phyloP scores from a whole-genome alignment of 2,888 invertebrate species.

The Lypha dubia region DNA sequence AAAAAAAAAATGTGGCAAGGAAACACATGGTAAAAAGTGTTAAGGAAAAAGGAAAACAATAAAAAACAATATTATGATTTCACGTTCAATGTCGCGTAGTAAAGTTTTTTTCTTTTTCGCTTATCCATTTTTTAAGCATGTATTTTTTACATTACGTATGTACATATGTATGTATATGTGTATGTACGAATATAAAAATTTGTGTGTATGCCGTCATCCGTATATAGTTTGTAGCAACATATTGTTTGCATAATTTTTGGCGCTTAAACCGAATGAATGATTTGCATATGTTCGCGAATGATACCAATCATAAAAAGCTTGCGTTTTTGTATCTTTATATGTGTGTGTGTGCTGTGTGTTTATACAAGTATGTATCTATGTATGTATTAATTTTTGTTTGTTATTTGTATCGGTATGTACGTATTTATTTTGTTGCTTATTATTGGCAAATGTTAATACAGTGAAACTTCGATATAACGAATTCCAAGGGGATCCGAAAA shows the following conservation, averaged over 20 bases:
- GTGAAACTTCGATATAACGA: too few species aligned
- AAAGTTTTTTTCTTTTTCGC: constrained; percentile 59
- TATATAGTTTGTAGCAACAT: constrained; percentile 41
- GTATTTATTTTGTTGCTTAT: not conserved
- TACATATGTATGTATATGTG: constrained; percentile 25
- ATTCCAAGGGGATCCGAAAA: too few species aligned
- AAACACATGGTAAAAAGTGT: constrained; percentile 65
- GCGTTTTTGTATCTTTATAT: too few species aligned
- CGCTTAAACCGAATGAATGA: constrained; percentile 67
- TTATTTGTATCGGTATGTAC: not conserved
- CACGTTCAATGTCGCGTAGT: constrained; percentile 73
- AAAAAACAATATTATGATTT: constrained; percentile 58
- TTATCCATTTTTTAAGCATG: constrained; percentile 69
- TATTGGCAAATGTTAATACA: not conserved
- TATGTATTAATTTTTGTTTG: not conserved
- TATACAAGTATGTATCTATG: not conserved
- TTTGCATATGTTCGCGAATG: constrained; percentile 58
- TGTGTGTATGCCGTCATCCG: too few species aligned
- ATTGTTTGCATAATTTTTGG: constrained; percentile 74
- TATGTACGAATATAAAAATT: too few species aligned
- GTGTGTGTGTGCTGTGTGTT: not conserved
- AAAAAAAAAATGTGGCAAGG: constrained; percentile 31
- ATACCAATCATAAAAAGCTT: constrained; percentile 13
- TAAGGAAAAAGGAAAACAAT: constrained; percentile 1
- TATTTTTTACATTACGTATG: constrained; percentile 56